Evolutionary conservation across 2,888 invertebrate genomes (phyloP), one percentile per base, ranked within the genome.

Genomic region (Leucania comma): DNA sequence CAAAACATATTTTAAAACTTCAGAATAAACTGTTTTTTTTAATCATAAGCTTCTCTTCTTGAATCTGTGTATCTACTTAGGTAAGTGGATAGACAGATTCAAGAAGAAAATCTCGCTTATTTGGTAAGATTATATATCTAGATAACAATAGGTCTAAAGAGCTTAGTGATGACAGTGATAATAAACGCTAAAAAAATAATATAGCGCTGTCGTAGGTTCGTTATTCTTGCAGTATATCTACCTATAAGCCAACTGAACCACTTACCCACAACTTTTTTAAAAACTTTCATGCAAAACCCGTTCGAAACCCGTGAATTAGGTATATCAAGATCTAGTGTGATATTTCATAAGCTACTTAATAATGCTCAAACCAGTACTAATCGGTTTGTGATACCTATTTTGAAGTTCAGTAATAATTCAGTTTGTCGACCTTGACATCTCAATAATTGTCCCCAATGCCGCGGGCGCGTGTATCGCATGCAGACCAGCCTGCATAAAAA

Each of bases 401-500:
- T 35, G 35, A 35, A 24, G 51, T 32, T 74, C 48, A 62, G 61
- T 24, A 66, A 68, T 68, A 66, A n/a, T n/a, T n/a, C 56, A 54
- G 63, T 53, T 29, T 24, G 71, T 42, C 46, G 76, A n/a, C 83
- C 84, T 83, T 83, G 72, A 82, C 61, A 78, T 78, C 73, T 80
- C 72, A 78, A 68, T 71, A 61, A 80, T 64, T 65, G 68, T 69
- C 35, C 42, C 12, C 26, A 35, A 35, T 6, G 80, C 79, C 72
- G 56, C 61, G 0, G 75, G 77, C 80, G 35, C 35, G 35, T 35
- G 9, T 35, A 29, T 29, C 29, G 35, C 35, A 3, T 35, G 35
- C 35, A 6, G 35, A 35, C 66, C 48, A 59, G 56, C 72, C 81
- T 80, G 90, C 94, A 95, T 94, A 95, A 90, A 94, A 92, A 90